These are phyloP conservation scores for Melanotaenia duboulayi DNA, from an alignment of 2,113 vertebrate species.

Conservation along the genomic window DNA sequence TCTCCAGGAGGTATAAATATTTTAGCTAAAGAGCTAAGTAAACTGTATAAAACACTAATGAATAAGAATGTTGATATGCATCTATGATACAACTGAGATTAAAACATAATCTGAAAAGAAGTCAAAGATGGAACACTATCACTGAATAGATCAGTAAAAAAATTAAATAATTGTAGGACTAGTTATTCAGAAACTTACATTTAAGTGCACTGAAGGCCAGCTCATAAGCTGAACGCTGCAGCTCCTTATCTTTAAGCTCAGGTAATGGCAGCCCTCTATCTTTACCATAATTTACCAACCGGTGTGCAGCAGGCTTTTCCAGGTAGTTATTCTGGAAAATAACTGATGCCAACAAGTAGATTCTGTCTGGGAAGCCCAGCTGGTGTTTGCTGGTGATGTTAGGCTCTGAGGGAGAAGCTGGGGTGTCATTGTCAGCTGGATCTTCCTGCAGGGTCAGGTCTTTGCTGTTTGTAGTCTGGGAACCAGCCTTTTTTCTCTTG, in stretches of 20 bases:
- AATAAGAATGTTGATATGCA: background rate
- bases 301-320: constrained; percentile 77
- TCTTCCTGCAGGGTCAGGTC: constrained; percentile 32
- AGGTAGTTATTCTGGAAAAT: constrained; percentile 86
- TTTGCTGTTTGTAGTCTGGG: constrained; percentile 23
- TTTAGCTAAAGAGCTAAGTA: background rate
- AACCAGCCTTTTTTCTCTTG: constrained; percentile 37
- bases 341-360: constrained; percentile 87
- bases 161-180: background rate
- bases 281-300: constrained; percentile 82
- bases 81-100: background rate
- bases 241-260: constrained; percentile 76
- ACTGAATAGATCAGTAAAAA: background rate
- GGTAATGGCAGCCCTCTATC: constrained; percentile 41
- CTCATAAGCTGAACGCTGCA: constrained; percentile 80
- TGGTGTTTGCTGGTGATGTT: constrained; percentile 46
- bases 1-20: too few relatives aligned
- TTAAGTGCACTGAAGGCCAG: constrained; percentile 91
- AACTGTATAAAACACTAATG: background rate
- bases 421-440: background rate
- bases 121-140: background rate
- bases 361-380: constrained; percentile 77
- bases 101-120: background rate
- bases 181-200: constrained; percentile 84
- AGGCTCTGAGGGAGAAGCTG: constrained; percentile 13